A percentile compares a stretch with the other conserved stretches of the same genome.
phyloP scores from a whole-genome alignment of 2,113 vertebrate genomes.

The Pterocles gutturalis region DNA sequence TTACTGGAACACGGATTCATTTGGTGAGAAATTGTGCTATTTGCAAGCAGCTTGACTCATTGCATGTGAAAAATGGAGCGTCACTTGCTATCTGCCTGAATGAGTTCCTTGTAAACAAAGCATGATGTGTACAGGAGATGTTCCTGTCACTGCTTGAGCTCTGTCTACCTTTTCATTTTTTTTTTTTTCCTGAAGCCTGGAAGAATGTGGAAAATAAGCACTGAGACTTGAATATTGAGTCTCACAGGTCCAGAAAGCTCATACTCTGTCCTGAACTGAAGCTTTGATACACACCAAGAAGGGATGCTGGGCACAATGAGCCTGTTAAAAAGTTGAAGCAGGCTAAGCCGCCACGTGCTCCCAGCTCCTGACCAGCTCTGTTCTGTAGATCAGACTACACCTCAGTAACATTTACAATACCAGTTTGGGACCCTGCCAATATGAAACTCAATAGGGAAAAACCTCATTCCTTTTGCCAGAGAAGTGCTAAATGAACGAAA shows the following conservation, averaged over 20 bases:
- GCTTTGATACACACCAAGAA: rapidly evolving
- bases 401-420: neutral
- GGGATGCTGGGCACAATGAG: neutral
- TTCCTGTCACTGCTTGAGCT: neutral
- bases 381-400: neutral
- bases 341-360: neutral
- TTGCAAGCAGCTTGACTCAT: neutral
- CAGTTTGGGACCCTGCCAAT: neutral
- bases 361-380: neutral
- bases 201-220: neutral
- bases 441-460: neutral
- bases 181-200: neutral
- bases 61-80: neutral
- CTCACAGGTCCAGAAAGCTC: neutral
- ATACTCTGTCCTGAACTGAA: neutral
- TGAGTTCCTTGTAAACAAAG: neutral
- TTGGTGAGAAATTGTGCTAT: neutral
- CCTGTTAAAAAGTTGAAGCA: neutral
- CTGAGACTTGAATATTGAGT: neutral
- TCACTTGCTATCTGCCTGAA: neutral
- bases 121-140: neutral
- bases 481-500: neutral
- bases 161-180: neutral
- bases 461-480: neutral
- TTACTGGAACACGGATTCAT: neutral